Evolutionary conservation across 2,113 vertebrate species (phyloP), one percentile per base, ranked within the genome.

Genomic region (Odocoileus hemionus): DNA sequence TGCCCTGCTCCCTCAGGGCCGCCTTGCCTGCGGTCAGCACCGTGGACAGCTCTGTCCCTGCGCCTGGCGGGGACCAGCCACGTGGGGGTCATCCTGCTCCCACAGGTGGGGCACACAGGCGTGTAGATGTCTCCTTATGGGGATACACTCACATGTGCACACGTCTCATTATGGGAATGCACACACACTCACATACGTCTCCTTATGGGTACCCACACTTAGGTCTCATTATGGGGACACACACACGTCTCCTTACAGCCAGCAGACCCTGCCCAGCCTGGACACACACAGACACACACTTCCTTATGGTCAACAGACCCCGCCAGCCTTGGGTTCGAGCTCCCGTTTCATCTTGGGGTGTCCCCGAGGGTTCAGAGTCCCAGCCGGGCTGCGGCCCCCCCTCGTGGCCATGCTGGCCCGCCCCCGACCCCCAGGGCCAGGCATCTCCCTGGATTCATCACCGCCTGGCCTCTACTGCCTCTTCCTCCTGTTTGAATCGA

Each of bases 381-480:
- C 1, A 3, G 3, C 36, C 1, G 4, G 26, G 28, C 47, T 7
- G 1, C 3, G 12, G 58, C 2, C 1, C 90, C 26, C 8, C 10
- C 2, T 3, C 47, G n/a, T n/a, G 2, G 43, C 17, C 21, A 19
- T 13, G 14, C 33, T 1, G 12, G 60, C 1, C 47, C 1, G 0
- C 28, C 50, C n/a, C n/a, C 0, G 57, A 50, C 43, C 58, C n/a
- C 8, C 1, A 8, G 39, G 33, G 14, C 87, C 2, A 2, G 7
- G 60, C 5, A 50, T 50, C 54, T 55, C 19, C 52, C 13, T 5
- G 5, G 47, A 26, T 1, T 12, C 89, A 21, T 26, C 16, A 2
- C 50, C 1, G 0, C 36, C 17, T 11, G 0, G 54, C 14, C 12
- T 60, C 15, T 36, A 1, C 47, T 30, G 47, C 57, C 1, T 17